Evolutionary conservation across 1,140 invertebrate genomes (phyloP).

Genomic region (Drosophila trapezifrons): DNA sequence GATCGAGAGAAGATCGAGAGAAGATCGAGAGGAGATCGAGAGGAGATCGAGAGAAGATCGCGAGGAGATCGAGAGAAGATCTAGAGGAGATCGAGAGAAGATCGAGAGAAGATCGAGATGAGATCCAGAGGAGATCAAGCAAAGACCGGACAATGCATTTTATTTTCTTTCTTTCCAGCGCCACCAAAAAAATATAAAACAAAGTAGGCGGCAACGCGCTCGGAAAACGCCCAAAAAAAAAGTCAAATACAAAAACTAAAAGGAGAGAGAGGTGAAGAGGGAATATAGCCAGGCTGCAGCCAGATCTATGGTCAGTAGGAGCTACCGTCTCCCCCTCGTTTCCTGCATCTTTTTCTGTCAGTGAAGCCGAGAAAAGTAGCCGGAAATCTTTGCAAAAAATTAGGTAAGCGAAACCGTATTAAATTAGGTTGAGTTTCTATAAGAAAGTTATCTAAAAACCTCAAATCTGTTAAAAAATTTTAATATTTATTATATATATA

Average conservation of each 20-base stretch:
- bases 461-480: neutral
- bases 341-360: neutral
- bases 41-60: too few species aligned
- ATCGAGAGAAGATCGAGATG: too few species aligned
- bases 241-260: neutral
- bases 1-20: too few species aligned
- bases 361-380: neutral
- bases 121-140: too few species aligned
- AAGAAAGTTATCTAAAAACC: neutral
- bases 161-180: slow-evolving; percentile 36
- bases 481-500: neutral
- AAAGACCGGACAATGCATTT: slow-evolving; percentile 53
- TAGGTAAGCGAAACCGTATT: neutral
- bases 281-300: slow-evolving; percentile 8
- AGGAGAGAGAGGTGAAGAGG: slow-evolving; percentile 4
- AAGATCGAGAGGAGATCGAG: too few species aligned
- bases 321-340: neutral
- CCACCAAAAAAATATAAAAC: slow-evolving; percentile 39
- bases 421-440: too few species aligned
- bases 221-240: slow-evolving; percentile 22
- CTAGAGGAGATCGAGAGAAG: too few species aligned
- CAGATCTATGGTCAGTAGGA: slow-evolving; percentile 12
- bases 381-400: too few species aligned
- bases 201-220: slow-evolving; percentile 52
- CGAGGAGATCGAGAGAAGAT: too few species aligned